These are phyloP conservation scores for Seriola aureovittata DNA, from an alignment of 2,113 vertebrate species.

Conservation along the genomic window DNA sequence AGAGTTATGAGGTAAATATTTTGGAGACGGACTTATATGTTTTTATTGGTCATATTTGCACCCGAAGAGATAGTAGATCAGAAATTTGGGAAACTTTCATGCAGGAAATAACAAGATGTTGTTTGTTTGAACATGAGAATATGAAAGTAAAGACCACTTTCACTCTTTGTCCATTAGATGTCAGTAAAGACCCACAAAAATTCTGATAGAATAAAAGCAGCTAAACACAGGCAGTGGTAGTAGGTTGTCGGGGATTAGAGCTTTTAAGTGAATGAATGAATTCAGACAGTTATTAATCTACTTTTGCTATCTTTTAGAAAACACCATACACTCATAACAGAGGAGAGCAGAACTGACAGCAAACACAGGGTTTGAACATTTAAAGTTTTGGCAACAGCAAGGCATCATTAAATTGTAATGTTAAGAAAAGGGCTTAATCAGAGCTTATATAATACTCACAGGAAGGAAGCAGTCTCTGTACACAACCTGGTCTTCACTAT, in stretches of 20 bases:
- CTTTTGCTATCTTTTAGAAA: not conserved
- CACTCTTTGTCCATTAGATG: constrained; percentile 58
- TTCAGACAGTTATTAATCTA: not conserved
- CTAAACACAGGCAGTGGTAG: not conserved
- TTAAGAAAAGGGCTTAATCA: not conserved
- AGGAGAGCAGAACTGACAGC: not conserved
- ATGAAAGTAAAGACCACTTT: not conserved
- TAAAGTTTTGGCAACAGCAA: constrained; percentile 14
- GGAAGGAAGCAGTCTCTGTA: not conserved
- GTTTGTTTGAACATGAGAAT: not conserved
- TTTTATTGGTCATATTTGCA: too few species aligned
- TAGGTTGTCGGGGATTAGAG: too few species aligned
- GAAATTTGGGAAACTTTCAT: too few species aligned
- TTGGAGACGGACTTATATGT: too few species aligned
- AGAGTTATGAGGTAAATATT: too few species aligned
- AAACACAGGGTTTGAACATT: not conserved
- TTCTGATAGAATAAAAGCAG: not conserved
- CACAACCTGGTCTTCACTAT: not conserved
- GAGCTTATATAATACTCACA: not conserved
- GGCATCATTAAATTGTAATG: constrained; percentile 7
- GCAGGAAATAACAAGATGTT: too few species aligned
- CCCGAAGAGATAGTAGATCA: too few species aligned
- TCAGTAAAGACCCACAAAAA: constrained; percentile 39
- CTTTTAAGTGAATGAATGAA: not conserved
- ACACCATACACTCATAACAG: not conserved